These are phyloP conservation scores for Anarsia innoxiella DNA, from an alignment of 2,888 invertebrate genomes.

Conservation along the genomic window DNA sequence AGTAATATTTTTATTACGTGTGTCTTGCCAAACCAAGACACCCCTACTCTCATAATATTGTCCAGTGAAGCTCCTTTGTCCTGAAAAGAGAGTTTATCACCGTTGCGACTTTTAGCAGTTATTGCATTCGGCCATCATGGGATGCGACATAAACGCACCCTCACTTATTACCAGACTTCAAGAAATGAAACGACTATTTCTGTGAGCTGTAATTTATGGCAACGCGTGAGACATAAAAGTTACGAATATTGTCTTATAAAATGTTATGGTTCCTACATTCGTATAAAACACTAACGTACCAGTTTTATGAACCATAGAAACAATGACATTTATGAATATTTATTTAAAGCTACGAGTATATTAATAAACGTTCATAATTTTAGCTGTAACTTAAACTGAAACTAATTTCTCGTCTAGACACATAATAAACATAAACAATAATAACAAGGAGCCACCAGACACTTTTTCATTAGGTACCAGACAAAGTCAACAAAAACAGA, in stretches of 20 bases:
- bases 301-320: too few species aligned
- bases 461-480: too few species aligned
- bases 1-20: not conserved
- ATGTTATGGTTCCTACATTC: too few species aligned
- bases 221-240: constrained; percentile 4
- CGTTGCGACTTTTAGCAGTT: constrained; percentile 49
- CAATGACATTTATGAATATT: too few species aligned
- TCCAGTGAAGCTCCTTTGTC: constrained; percentile 49
- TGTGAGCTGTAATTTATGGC: constrained; percentile 36
- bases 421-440: too few species aligned
- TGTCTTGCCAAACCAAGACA: not conserved
- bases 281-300: too few species aligned
- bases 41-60: constrained; percentile 20
- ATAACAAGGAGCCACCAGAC: too few species aligned
- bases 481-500: not conserved
- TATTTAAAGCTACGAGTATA: too few species aligned
- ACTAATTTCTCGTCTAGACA: too few species aligned
- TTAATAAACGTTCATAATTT: too few species aligned
- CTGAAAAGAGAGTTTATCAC: constrained; percentile 43
- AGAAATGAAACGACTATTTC: constrained; percentile 41
- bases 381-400: too few species aligned
- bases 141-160: constrained; percentile 47
- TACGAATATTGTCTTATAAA: not conserved
- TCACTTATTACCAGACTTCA: constrained; percentile 36
- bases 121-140: constrained; percentile 43